These are phyloP conservation scores for Galeruca laticollis DNA, from an alignment of 2,888 invertebrate genomes.

Conservation along the genomic window DNA sequence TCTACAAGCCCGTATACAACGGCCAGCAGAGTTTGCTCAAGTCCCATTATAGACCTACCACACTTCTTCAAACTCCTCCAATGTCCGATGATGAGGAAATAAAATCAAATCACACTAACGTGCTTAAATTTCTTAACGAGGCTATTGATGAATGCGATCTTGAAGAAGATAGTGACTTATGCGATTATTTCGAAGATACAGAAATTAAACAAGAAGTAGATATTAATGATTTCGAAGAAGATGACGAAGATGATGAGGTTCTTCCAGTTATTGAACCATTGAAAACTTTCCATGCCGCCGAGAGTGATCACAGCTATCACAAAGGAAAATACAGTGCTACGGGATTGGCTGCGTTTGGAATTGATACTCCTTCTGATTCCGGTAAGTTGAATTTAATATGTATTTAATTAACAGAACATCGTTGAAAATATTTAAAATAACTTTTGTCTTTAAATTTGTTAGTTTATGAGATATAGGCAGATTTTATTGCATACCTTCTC, in stretches of 20 bases:
- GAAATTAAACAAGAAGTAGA: conserved; percentile 54
- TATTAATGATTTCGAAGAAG: conserved; percentile 59
- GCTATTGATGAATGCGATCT: conserved; percentile 59
- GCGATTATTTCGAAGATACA: conserved; percentile 60
- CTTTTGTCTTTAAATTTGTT: too few relatives aligned
- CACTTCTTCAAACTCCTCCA: conserved; percentile 59
- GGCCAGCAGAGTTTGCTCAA: conserved; percentile 54
- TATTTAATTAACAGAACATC: too few relatives aligned
- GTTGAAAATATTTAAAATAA: too few relatives aligned
- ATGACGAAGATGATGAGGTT: conserved; percentile 58
- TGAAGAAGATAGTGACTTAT: conserved; percentile 60
- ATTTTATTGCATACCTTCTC: too few relatives aligned
- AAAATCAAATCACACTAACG: conserved; percentile 47
- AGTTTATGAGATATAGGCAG: too few relatives aligned
- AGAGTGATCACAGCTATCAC: conserved; percentile 78
- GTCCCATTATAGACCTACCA: conserved; percentile 49
- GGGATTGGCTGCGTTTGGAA: conserved; percentile 77
- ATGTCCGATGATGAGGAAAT: conserved; percentile 65
- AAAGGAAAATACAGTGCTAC: conserved; percentile 70
- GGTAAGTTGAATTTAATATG: conserved; percentile 74
- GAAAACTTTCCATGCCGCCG: conserved; percentile 62
- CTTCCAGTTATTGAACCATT: conserved; percentile 49
- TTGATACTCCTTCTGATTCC: conserved; percentile 92
- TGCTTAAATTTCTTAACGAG: conserved; percentile 57
- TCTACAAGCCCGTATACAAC: neutral